Conservation (phyloP, 2,113 vertebrate species). For the Forbesichthys papilliferus region DNA sequence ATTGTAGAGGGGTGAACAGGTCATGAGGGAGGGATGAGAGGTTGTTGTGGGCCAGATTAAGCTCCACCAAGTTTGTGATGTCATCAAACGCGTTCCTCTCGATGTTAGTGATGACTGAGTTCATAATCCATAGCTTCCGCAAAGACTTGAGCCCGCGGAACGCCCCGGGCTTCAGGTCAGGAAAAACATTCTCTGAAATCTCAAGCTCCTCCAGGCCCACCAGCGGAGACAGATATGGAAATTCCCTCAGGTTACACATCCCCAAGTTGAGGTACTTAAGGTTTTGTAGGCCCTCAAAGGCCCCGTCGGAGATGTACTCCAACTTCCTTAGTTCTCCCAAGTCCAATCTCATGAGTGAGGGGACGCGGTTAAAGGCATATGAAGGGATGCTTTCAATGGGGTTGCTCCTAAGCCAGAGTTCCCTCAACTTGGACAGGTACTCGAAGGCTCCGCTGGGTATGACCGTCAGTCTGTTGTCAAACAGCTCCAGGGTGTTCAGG, state of each 20-base stretch:
- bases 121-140: slow-evolving; percentile 99
- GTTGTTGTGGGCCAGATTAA: slow-evolving; percentile 99
- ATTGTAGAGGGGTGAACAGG: slow-evolving; percentile 92
- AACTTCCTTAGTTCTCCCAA: slow-evolving; percentile 93
- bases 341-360: slow-evolving; percentile 95
- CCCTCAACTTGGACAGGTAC: slow-evolving; percentile 95
- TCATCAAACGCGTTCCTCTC: slow-evolving; percentile 98
- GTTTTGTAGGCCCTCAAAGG: slow-evolving; percentile 94
- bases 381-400: slow-evolving; percentile 98
- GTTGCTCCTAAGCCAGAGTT: slow-evolving; percentile 97
- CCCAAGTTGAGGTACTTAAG: slow-evolving; percentile 98
- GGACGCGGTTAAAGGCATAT: slow-evolving; percentile 97
- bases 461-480: slow-evolving; percentile 96
- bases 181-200: slow-evolving; percentile 97
- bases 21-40: slow-evolving; percentile 94
- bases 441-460: slow-evolving; percentile 98
- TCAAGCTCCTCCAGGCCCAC: slow-evolving; percentile 95
- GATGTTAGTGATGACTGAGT: slow-evolving; percentile 89
- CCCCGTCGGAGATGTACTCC: slow-evolving; percentile 97
- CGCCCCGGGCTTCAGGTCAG: slow-evolving; percentile 87
- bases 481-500: slow-evolving; percentile 97
- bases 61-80: slow-evolving; percentile 92
- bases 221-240: slow-evolving; percentile 90
- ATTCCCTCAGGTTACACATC: slow-evolving; percentile 94
- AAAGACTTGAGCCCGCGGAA: slow-evolving; percentile 91